These are phyloP conservation scores for Antheraea mylitta DNA, from an alignment of 1,140 invertebrate genomes.

Conservation along the genomic window DNA sequence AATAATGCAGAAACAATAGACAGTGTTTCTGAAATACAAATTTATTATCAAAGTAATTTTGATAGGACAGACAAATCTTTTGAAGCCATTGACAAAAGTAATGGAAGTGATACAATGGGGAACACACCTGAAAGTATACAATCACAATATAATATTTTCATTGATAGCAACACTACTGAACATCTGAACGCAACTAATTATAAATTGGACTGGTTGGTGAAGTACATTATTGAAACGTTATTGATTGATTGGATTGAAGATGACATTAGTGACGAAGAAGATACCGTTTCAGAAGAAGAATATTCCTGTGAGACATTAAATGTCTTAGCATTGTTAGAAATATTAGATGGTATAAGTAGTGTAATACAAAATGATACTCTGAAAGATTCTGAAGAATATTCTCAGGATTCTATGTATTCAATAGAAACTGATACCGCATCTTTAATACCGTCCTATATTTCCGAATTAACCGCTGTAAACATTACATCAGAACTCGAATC, in stretches of 20 bases:
- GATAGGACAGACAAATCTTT: not conserved
- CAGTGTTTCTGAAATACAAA: not conserved
- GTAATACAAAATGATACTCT: not conserved
- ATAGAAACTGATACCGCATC: not conserved
- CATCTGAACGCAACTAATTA: not conserved
- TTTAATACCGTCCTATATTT: not conserved
- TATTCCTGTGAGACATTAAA: not conserved
- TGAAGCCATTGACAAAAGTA: not conserved
- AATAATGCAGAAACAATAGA: not conserved
- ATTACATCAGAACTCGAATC: not conserved
- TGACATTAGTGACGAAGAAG: not conserved
- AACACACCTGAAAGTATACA: not conserved
- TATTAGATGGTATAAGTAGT: not conserved
- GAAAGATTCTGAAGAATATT: not conserved
- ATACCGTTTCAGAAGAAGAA: not conserved
- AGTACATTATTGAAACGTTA: not conserved
- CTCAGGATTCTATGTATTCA: not conserved
- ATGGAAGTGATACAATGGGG: not conserved
- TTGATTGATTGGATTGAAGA: not conserved
- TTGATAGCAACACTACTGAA: not conserved
- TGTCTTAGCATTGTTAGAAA: not conserved
- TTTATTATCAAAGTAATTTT: not conserved
- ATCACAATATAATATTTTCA: not conserved
- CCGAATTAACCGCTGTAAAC: not conserved
- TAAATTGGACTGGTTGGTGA: not conserved